Evolutionary conservation across 2,113 vertebrate species (phyloP), one percentile per base, ranked within the genome.

Genomic region (Gasterosteus aculeatus): DNA sequence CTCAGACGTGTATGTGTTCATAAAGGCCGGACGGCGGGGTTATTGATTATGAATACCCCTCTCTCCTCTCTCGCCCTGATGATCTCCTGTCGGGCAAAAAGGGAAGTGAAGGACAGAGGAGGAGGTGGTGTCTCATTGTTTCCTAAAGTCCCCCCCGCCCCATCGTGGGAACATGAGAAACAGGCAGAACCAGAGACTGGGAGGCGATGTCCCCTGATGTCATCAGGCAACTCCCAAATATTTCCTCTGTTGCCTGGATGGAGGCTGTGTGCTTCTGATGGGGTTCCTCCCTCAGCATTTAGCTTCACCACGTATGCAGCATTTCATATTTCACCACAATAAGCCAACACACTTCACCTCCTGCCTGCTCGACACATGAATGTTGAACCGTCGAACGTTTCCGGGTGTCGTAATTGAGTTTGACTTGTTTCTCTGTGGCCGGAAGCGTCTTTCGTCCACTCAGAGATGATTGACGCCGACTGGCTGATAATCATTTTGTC

Each of bases 61-160:
- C 5, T 62, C 5, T 65, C 77, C 12, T 72, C 31, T 57, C 59
- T 54, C 39, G 6, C 2, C 49, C 38, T 22, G 39, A 60, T 72
- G 72, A 16, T 47, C 49, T 42, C 10, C 49, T n/a, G 46, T 69
- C 69, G 66, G 73, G 12, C 57, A 65, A 41, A 3, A 1, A 10
- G 70, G 56, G 69, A 42, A 44, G 76, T 66, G 10, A 53, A 63
- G 72, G 64, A 31, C 69, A 3, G 61, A 22, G 65, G 22, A 11
- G 42, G n/a, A 53, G 38, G 16, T 0, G 18, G 18, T 3, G 35
- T 56, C 78, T 85, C 78, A 81, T 82, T 84, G 87, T 86, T 88
- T 83, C 83, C 81, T 80, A 18, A 5, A 82, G 70, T 79, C 77
- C 53, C 65, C 81, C 72, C 77, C 26, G 3, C n/a, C 54, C 67